Evolutionary conservation across 2,888 invertebrate genomes (phyloP), one percentile per base, ranked within the genome.

Genomic region (Oxytorus armatus): DNA sequence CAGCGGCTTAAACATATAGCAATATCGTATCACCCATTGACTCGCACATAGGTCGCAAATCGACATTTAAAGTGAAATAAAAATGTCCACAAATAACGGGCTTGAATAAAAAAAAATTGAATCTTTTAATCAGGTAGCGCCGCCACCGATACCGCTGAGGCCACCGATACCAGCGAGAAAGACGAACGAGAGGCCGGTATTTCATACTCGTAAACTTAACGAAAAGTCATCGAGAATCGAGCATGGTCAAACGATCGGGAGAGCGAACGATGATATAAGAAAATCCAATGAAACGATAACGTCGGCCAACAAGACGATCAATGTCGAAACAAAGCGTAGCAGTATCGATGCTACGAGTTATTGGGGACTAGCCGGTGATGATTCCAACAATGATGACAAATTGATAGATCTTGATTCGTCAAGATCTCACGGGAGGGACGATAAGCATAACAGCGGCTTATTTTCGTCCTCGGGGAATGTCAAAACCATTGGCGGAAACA

Each of bases 111-210:
- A n/a, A n/a, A n/a, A n/a, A n/a, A n/a, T n/a, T 61, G 36, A 42
- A 47, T 55, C 29, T 73, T 72, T 66, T 11, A 51, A 77, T 53
- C 82, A 90, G 89, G 89, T 89, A 77, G 88, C 88, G 79, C 93
- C 92, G 47, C 93, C 93, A 7, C 92, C 93, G 66, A 92, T 93
- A 74, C 93, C 93, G 29, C 83, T 91, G 80, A 89, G 93, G 82
- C 92, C 93, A 59, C 93, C 93, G 49, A 93, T 93, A 49, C 93
- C 93, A 49, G 93, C 93, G 84, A 88, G 93, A 74, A 92, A 84
- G 66, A 88, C 86, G 53, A 87, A 90, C 80, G 90, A 91, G 75
- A 87, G 88, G 74, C 91, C 91, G 59, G 88, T 91, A 68, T 88
- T 88, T 11, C 39, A 88, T 21, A 81, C 69, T 23, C 79, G 70